Evolutionary conservation across 2,113 vertebrate species (phyloP).

Genomic region (Speoplatyrhinus poulsoni): DNA sequence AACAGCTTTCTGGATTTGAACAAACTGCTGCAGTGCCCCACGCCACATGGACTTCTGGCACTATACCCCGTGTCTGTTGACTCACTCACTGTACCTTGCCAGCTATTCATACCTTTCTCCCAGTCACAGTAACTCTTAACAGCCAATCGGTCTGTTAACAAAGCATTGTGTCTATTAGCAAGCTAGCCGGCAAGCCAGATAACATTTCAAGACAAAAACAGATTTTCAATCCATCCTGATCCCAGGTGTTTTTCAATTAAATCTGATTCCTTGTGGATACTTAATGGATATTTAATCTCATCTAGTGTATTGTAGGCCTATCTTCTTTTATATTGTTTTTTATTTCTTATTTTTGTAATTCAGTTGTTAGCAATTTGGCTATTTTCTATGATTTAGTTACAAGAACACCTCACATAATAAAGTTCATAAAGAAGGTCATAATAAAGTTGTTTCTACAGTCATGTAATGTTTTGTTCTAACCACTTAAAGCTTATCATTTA

Average conservation of each 20-base stretch:
- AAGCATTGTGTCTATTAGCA: conserved; percentile 17
- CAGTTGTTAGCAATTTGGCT: no score
- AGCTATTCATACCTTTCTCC: conserved; percentile 61
- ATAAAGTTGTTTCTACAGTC: no score
- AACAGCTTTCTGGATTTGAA: conserved; percentile 8
- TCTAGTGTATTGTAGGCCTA: no score
- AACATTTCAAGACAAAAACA: conserved; percentile 32
- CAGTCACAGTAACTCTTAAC: conserved; percentile 48
- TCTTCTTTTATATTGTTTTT: no score
- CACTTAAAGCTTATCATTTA: background rate
- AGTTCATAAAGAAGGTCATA: no score
- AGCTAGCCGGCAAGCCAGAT: conserved; percentile 21
- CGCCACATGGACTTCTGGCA: conserved; percentile 43
- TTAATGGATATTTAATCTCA: no score
- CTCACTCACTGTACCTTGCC: conserved; percentile 51
- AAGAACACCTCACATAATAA: no score
- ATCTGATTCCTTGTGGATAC: no score
- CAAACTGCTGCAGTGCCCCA: conserved; percentile 25
- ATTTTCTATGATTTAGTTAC: no score
- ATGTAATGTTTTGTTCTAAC: no score
- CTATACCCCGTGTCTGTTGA: conserved; percentile 43
- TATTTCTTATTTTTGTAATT: no score
- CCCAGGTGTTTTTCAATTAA: background rate
- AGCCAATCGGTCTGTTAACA: conserved; percentile 41
- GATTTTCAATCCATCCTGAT: conserved; percentile 1